Evolutionary conservation across 2,888 invertebrate genomes (phyloP), one percentile per base, ranked within the genome.

Genomic region (Campoplex nolae): DNA sequence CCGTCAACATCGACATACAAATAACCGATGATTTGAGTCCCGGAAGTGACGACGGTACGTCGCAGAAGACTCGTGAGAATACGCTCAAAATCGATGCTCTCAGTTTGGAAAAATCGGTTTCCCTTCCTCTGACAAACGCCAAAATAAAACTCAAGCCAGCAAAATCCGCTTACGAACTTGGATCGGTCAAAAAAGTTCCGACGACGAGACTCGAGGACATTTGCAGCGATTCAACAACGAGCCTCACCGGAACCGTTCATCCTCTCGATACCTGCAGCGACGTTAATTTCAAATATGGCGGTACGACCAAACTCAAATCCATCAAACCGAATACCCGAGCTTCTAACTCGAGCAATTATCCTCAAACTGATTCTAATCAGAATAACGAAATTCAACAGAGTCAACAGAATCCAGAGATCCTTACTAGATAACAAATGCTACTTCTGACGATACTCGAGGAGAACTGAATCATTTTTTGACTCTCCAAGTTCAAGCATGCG

Each of bases 221-320:
- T 18, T 92, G 92, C 0, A 94, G 93, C 54, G 95, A 95, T 0
- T 93, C 94, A 0, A 92, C 95, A 1, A 96, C 96, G 74, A 93
- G 91, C 88, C 71, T 93, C 13, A 90, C 89, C 7, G 93, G 94
- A 3, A 93, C 93, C 0, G 90, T 94, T 42, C 98, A 97, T 94
- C 98, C 98, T 0, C 92, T 98, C 4, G 97, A 97, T 89, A 97
- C 97, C 91, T 96, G 97, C 82, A 94, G 94, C 84, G 98, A 97
- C 92, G 97, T 97, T 0, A 97, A 97, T 91, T 97, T 98, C 70
- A 97, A 97, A 88, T 98, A 97, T 92, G 97, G 97, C 90, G 97
- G 97, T 8, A 97, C 97, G 0, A 97, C 97, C 0, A 97, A 98
- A 92, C 94, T 98, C 85, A 97, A 97, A 92, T 97, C 97, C 78